A percentile compares a stretch with the other conserved stretches of the same genome.
Evolutionary conservation across 2,797 vertebrate genomes (phyloP).

Genomic region (Dallia pectoralis): DNA sequence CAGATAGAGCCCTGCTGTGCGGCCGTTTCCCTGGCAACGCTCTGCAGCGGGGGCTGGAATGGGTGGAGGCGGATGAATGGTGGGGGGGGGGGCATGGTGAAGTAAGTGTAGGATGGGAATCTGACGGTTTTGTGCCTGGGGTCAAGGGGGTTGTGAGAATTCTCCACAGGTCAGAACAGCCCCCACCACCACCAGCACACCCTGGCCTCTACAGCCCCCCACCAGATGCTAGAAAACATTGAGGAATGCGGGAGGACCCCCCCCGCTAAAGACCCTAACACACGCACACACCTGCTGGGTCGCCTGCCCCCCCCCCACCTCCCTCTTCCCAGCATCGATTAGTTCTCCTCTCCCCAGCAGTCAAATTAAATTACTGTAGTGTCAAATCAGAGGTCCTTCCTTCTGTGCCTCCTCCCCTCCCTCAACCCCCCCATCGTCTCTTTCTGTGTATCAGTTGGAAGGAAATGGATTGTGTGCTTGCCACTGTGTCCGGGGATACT

Average conservation of each 20-base stretch:
- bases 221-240: conserved; percentile 55
- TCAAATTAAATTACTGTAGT: conserved; percentile 67
- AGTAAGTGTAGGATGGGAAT: conserved; percentile 33
- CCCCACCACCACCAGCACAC: conserved; percentile 33
- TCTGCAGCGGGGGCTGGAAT: conserved; percentile 43
- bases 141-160: conserved; percentile 56
- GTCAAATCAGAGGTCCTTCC: conserved; percentile 63
- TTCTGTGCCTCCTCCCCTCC: conserved; percentile 23
- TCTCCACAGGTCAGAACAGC: conserved; percentile 62
- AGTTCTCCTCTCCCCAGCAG: conserved; percentile 71
- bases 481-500: conserved; percentile 56
- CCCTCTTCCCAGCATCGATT: conserved; percentile 72
- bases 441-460: conserved; percentile 48
- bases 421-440: conserved; percentile 10
- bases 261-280: conserved; percentile 18
- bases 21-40: conserved; percentile 84
- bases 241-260: conserved; percentile 66
- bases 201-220: conserved; percentile 14
- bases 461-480: conserved; percentile 53
- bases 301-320: conserved; percentile 66
- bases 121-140: too few species aligned
- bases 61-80: not conserved
- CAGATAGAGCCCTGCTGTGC: conserved; percentile 71
- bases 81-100: conserved; percentile 31
- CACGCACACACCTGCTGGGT: conserved; percentile 74